Evolutionary conservation across 2,113 vertebrate species (phyloP), one percentile per base, ranked within the genome.

Genomic region (Heterochromis multidens): DNA sequence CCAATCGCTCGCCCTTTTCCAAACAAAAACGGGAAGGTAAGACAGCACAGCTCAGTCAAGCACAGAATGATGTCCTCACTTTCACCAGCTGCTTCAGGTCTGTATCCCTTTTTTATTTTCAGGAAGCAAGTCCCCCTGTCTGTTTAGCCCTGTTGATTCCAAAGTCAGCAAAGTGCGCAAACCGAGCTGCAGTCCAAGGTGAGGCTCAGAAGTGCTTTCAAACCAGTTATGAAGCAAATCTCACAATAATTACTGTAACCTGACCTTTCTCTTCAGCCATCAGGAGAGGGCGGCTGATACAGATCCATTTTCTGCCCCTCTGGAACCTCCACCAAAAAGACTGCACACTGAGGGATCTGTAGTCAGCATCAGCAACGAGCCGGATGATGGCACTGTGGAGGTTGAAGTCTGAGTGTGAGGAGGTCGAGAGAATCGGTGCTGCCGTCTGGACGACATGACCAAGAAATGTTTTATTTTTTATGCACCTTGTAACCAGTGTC

Each of bases 11-110:
- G 1, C 95, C 95, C 6, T 87, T 93, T 84, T 84, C 94, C 86
- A 97, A 95, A 89, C 96, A 95, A 9, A 95, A 91, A 81, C 92
- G 88, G 63, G 95, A 96, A 72, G 97, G 97, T 97, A 94, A 7
- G 25, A 4, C 23, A 5, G 17, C 27, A 1, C 16, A 54, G 43
- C 54, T 10, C 25, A 27, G 2, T 11, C 6, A 56, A 46, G 16
- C 29, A n/a, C 23, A 49, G 7, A 52, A n/a, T 40, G 23, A 7
- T 62, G 17, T 77, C 31, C 12, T 61, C n/a, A 31, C 13, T 23
- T 19, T 58, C 29, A 25, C 31, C 3, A 65, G 14, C 2, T 46
- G 6, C 58, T 16, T 63, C 60, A 29, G 40, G 1, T 31, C 7
- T 78, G 3, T 74, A 31, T 31, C 17, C 33, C 65, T 2, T 40